phyloP scores from a whole-genome alignment of 2,113 vertebrate genomes.

The Oncorhynchus keta region DNA sequence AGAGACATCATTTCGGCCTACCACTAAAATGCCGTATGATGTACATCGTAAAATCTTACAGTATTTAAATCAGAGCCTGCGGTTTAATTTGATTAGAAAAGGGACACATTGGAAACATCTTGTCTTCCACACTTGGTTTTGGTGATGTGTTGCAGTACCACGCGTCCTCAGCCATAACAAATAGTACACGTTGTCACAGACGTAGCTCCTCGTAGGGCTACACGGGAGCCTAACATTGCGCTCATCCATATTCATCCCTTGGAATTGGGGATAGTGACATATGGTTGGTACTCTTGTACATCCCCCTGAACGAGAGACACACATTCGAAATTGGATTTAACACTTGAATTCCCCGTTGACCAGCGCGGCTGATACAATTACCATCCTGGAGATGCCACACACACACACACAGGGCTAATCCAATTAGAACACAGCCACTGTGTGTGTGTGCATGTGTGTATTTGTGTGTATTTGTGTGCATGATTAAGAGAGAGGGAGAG shows the following conservation, averaged over 20 bases:
- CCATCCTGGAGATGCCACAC: constrained; percentile 57
- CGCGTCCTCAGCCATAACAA: background rate
- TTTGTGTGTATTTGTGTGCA: constrained; percentile 10
- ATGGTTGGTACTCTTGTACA: constrained; percentile 67
- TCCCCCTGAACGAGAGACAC: constrained; percentile 66
- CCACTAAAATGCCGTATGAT: background rate
- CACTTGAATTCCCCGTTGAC: constrained; percentile 74
- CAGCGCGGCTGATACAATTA: constrained; percentile 73
- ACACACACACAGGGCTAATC: constrained; percentile 51
- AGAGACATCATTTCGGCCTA: too few relatives aligned
- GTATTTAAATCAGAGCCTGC: background rate
- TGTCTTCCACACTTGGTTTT: background rate
- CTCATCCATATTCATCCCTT: constrained; percentile 79
- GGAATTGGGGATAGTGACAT: constrained; percentile 73
- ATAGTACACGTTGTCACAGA: constrained; percentile 14
- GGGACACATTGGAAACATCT: background rate
- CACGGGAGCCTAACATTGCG: constrained; percentile 49
- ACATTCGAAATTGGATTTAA: constrained; percentile 79
- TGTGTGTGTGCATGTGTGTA: constrained; percentile 28
- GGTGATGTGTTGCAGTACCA: background rate
- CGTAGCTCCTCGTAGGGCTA: constrained; percentile 31
- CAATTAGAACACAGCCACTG: constrained; percentile 61
- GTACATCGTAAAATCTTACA: background rate
- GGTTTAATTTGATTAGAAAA: background rate
- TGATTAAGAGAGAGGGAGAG: background rate